Percentiles rank a stretch among this genome's conserved stretches.
Conservation (phyloP, 2,797 vertebrate genomes). For the Notamacropus eugenii region DNA sequence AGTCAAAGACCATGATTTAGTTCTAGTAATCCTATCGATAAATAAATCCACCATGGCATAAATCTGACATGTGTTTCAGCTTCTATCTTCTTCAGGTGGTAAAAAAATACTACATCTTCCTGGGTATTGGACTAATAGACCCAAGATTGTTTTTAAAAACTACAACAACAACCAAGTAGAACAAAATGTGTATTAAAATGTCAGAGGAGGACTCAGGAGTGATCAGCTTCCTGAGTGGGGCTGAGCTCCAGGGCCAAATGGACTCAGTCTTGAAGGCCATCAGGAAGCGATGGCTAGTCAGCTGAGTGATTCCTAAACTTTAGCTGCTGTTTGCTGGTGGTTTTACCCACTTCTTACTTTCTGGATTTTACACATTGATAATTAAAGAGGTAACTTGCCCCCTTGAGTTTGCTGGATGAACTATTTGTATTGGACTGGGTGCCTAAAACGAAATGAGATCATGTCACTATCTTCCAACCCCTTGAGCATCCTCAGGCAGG, state of each 20-base stretch:
- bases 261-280: constrained; percentile 6
- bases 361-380: constrained; percentile 38
- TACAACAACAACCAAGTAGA: neutral
- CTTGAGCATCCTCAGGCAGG: neutral
- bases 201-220: constrained; percentile 36
- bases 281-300: neutral
- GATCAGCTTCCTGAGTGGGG: neutral
- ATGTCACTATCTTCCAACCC: neutral
- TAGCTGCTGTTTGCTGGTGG: neutral
- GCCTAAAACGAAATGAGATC: neutral
- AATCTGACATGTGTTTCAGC: constrained; percentile 59
- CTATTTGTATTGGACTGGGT: neutral
- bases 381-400: neutral
- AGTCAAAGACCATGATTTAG: constrained; percentile 45
- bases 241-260: neutral
- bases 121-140: constrained; percentile 61
- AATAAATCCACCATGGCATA: constrained; percentile 56
- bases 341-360: neutral
- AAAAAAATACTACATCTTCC: constrained; percentile 66
- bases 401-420: neutral
- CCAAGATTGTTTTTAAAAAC: constrained; percentile 62
- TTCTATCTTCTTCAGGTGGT: constrained; percentile 64
- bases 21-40: constrained; percentile 43
- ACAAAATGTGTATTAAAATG: constrained; percentile 31
- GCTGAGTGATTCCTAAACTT: neutral